Percentiles rank a stretch among this genome's conserved stretches.
phyloP scores from a whole-genome alignment of 2,888 invertebrate genomes.

The Drosophila sordidula region DNA sequence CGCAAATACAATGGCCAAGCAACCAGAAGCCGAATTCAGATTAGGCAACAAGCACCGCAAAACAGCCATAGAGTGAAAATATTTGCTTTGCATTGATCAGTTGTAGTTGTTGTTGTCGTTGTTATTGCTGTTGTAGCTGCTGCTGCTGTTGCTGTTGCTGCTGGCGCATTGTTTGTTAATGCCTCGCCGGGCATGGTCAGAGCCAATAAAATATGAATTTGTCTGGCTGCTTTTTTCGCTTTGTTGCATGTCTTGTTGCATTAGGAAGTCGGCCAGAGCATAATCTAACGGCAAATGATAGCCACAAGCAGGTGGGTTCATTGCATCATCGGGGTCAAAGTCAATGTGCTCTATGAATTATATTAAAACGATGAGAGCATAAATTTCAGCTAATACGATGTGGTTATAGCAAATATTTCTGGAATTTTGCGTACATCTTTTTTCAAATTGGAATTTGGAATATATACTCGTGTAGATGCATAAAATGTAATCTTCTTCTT shows the following conservation, averaged over 20 bases:
- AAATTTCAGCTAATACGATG: not conserved
- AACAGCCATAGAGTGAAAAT: constrained; percentile 67
- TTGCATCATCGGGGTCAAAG: constrained; percentile 57
- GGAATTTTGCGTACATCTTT: too few species aligned
- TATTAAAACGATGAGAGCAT: constrained; percentile 8
- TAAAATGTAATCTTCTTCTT: too few species aligned
- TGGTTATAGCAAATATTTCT: too few species aligned
- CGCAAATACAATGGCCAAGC: constrained; percentile 66
- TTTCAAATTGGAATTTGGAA: too few species aligned
- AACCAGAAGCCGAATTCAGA: constrained; percentile 67
- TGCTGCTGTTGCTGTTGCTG: constrained; percentile 25
- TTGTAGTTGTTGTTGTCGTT: constrained; percentile 47
- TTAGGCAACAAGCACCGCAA: constrained; percentile 58
- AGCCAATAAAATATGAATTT: constrained; percentile 81
- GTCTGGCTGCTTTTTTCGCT: constrained; percentile 50
- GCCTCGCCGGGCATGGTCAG: constrained; percentile 65
- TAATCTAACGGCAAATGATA: constrained; percentile 62
- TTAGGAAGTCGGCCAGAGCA: constrained; percentile 43
- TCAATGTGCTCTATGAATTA: constrained; percentile 42
- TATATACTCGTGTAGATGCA: too few species aligned
- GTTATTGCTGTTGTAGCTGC: constrained; percentile 15
- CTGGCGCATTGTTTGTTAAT: constrained; percentile 76
- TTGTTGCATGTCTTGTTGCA: constrained; percentile 38
- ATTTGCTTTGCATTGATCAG: constrained; percentile 74
- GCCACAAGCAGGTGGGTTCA: constrained; percentile 70